phyloP scores from a whole-genome alignment of 2,113 vertebrate genomes.

The Ameiurus melas region DNA sequence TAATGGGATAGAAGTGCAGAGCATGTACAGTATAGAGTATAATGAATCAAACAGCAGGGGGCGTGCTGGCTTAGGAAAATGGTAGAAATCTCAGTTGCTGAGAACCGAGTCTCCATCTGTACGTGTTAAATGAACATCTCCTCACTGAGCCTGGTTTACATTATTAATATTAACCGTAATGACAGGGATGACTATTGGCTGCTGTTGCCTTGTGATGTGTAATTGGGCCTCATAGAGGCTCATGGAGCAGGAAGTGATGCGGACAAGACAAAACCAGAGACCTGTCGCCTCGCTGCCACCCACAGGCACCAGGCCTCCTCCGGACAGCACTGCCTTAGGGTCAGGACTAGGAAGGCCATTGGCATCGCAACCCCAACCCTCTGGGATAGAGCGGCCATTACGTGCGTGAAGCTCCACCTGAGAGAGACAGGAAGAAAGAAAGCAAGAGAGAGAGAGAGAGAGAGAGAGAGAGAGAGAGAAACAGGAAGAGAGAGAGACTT shows the following conservation, averaged over 20 bases:
- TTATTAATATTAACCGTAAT: conserved; percentile 25
- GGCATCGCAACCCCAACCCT: conserved; percentile 74
- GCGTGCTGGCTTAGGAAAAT: neutral
- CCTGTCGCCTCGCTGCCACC: conserved; percentile 75
- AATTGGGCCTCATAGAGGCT: neutral
- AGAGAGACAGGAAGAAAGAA: neutral
- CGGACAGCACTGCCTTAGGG: conserved; percentile 65
- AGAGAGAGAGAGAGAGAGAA: neutral
- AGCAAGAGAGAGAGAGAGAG: neutral
- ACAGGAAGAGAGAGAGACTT: too few relatives aligned
- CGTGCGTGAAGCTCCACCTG: conserved; percentile 72
- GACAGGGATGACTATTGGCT: conserved; percentile 13
- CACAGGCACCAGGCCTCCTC: conserved; percentile 74
- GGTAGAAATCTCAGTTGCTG: neutral
- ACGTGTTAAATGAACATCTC: neutral
- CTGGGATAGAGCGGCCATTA: conserved; percentile 67
- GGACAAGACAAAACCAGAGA: conserved; percentile 42
- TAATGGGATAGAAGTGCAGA: neutral
- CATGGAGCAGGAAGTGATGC: conserved; percentile 14
- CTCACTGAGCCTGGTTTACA: neutral
- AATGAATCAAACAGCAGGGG: neutral
- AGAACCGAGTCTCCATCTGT: too few relatives aligned
- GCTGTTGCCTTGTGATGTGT: neutral
- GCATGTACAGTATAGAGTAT: neutral
- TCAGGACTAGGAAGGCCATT: conserved; percentile 65